Percentiles rank a stretch among this genome's conserved stretches.
Evolutionary conservation across 2,797 vertebrate genomes (phyloP).

Genomic region (Typhlichthys subterraneus): DNA sequence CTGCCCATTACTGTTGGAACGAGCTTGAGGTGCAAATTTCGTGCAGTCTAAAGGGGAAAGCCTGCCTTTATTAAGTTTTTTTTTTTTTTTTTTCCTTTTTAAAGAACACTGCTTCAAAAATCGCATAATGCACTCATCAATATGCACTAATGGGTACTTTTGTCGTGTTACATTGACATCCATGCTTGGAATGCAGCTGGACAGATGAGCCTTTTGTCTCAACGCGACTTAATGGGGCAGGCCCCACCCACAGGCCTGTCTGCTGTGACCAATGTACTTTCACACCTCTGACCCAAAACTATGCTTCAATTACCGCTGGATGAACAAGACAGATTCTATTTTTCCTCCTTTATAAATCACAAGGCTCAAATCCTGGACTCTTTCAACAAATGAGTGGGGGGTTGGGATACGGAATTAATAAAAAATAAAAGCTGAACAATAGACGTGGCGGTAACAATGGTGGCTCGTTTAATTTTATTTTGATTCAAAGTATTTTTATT

Average conservation of each 20-base stretch:
- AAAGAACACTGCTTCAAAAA: constrained; percentile 84
- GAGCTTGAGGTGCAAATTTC: constrained; percentile 81
- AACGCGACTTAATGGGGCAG: constrained; percentile 65
- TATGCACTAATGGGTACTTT: constrained; percentile 90
- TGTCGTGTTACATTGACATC: constrained; percentile 82
- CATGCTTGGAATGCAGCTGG: constrained; percentile 79
- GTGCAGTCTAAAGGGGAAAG: constrained; percentile 81
- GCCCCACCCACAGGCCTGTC: constrained; percentile 79
- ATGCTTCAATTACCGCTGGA: constrained; percentile 74
- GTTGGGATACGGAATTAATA: constrained; percentile 46
- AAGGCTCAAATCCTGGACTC: constrained; percentile 67
- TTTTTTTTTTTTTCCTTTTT: constrained; percentile 72
- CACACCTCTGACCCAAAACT: constrained; percentile 81
- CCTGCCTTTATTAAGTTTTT: constrained; percentile 65
- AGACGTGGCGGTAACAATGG: constrained; percentile 52
- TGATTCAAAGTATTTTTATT: constrained; percentile 38
- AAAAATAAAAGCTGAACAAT: constrained; percentile 62
- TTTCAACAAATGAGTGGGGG: constrained; percentile 39
- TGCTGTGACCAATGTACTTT: constrained; percentile 85
- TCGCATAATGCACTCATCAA: constrained; percentile 85
- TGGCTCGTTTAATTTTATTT: constrained; percentile 44
- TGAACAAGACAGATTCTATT: constrained; percentile 76
- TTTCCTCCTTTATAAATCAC: constrained; percentile 68
- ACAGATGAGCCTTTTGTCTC: constrained; percentile 67
- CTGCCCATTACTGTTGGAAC: constrained; percentile 82